phyloP scores from a whole-genome alignment of 2,113 vertebrate genomes.

The Ellobius talpinus region DNA sequence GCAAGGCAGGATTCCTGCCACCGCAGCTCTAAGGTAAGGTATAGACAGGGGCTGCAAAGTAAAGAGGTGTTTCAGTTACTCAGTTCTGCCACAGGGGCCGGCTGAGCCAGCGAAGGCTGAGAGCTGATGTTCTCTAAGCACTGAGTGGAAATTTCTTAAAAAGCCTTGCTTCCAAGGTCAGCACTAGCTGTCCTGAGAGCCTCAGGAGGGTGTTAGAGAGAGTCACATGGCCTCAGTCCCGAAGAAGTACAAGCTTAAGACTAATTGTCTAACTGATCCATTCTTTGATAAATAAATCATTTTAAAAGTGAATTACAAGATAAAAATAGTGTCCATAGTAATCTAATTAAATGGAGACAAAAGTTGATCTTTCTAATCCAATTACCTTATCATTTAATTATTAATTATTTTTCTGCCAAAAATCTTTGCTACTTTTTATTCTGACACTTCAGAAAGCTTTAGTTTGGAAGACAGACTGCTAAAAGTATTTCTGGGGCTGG shows the following conservation, averaged over 20 bases:
- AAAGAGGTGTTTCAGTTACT: background rate
- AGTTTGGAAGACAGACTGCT: background rate
- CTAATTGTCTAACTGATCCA: background rate
- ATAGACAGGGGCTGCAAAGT: background rate
- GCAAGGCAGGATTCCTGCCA: background rate
- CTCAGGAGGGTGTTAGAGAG: background rate
- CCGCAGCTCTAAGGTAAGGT: background rate
- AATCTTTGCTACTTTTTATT: conserved; percentile 8
- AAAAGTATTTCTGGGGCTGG: conserved; percentile 44
- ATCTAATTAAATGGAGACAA: conserved; percentile 57
- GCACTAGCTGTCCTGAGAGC: background rate
- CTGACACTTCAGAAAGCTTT: background rate
- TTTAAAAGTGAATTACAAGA: conserved; percentile 38
- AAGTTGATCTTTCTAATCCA: conserved; percentile 24
- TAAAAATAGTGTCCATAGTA: conserved; percentile 52
- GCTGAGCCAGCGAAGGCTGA: background rate
- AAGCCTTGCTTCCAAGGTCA: background rate
- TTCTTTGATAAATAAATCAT: conserved; percentile 47
- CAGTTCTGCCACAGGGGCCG: background rate
- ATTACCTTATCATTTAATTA: conserved; percentile 50
- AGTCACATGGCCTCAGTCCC: background rate
- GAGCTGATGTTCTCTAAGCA: background rate
- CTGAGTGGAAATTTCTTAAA: background rate
- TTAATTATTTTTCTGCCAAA: conserved; percentile 60
- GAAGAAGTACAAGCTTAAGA: background rate